Conservation (phyloP, 2,888 invertebrate species). For the Pherbina coryleti region DNA sequence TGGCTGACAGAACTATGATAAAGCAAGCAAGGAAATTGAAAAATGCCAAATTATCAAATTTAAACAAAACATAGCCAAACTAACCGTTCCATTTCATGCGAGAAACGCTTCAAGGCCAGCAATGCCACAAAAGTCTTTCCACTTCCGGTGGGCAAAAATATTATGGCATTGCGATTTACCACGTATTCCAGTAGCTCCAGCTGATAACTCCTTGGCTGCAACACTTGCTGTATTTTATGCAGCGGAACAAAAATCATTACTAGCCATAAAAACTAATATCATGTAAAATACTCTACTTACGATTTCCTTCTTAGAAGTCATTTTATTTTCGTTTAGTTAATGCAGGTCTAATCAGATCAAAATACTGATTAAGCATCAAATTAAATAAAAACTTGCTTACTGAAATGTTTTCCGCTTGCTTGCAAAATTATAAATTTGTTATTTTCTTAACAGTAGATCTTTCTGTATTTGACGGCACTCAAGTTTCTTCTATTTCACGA, state of each 20-base stretch:
- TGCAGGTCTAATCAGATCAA: not conserved
- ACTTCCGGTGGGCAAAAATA: conserved; percentile 92
- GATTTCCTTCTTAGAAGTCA: too few relatives aligned
- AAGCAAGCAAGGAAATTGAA: not conserved
- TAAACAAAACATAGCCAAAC: conserved; percentile 36
- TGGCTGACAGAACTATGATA: conserved; percentile 69
- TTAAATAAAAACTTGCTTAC: not conserved
- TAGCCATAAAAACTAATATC: not conserved
- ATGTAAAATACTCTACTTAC: too few relatives aligned
- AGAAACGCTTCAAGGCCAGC: conserved; percentile 70
- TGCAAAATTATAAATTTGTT: not conserved
- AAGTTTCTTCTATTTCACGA: not conserved
- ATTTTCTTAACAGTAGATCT: not conserved
- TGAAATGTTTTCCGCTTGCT: not conserved
- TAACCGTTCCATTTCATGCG: conserved; percentile 66
- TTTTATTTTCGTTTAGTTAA: too few relatives aligned
- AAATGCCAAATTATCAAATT: not conserved
- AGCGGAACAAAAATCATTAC: not conserved
- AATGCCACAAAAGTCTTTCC: conserved; percentile 95
- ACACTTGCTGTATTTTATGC: not conserved
- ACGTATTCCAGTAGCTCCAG: conserved; percentile 61
- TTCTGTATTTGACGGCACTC: not conserved
- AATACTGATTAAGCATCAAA: not conserved
- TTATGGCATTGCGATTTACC: conserved; percentile 82
- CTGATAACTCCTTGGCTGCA: conserved; percentile 62